These are phyloP conservation scores for Grallaria varia DNA, from an alignment of 2,113 vertebrate species.

Conservation along the genomic window DNA sequence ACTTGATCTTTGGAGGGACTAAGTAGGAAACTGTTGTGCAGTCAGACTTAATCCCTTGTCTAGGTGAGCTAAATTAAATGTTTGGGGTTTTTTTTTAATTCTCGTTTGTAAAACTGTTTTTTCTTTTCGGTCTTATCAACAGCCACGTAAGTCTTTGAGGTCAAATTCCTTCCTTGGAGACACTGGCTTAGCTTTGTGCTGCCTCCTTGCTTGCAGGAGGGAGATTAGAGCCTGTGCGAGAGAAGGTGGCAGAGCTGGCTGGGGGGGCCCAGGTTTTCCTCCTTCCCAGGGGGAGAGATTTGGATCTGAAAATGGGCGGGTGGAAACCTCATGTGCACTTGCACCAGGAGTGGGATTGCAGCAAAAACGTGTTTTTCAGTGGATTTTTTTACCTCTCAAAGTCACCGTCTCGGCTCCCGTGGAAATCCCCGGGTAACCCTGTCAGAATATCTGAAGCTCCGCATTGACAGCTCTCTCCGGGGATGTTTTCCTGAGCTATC, in stretches of 20 bases:
- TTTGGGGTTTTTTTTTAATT: background rate
- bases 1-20: background rate
- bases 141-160: background rate
- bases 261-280: background rate
- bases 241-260: background rate
- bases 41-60: background rate
- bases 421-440: background rate
- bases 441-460: background rate
- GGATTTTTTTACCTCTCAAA: background rate
- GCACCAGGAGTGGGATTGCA: background rate
- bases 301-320: background rate
- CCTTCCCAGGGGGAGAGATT: background rate
- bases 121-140: background rate
- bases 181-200: background rate
- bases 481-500: conserved; percentile 13
- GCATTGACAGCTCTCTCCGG: background rate
- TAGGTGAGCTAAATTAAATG: background rate
- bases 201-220: background rate
- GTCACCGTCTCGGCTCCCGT: background rate
- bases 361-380: background rate
- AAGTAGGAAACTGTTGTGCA: background rate
- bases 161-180: background rate
- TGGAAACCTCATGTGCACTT: background rate
- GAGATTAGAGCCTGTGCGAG: conserved; percentile 1
- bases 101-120: background rate